Conservation (phyloP, 1,140 invertebrate species). For the Platorchestia sp. region DNA sequence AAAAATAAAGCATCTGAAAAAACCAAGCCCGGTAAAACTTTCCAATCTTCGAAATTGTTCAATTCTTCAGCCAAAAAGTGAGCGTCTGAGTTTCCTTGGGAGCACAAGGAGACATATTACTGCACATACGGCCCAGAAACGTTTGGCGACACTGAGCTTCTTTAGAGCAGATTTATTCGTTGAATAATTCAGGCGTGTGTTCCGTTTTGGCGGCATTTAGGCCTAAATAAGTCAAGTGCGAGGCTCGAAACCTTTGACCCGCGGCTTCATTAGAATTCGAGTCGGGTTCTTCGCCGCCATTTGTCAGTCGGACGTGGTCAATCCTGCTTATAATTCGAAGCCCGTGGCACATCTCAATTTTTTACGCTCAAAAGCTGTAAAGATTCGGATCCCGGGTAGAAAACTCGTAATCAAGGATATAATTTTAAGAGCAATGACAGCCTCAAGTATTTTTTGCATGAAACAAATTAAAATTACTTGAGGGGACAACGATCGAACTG, state of each 20-base stretch:
- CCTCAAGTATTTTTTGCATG: not conserved
- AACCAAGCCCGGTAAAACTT: not conserved
- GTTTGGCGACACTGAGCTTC: conserved; percentile 28
- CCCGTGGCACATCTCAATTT: conserved; percentile 55
- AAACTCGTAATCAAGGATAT: conserved; percentile 34
- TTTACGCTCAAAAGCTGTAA: conserved; percentile 48
- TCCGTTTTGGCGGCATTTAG: conserved; percentile 39
- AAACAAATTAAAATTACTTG: not conserved
- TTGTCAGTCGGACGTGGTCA: conserved; percentile 55
- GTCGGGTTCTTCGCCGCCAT: conserved; percentile 12
- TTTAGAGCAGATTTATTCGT: conserved; percentile 31
- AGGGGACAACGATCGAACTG: not conserved
- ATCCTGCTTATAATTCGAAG: conserved; percentile 52
- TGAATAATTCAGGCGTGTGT: conserved; percentile 31
- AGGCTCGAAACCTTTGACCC: conserved; percentile 37
- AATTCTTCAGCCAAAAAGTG: not conserved
- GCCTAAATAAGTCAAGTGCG: conserved; percentile 51
- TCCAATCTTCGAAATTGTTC: not conserved
- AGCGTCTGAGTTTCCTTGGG: not conserved
- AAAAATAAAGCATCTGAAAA: not conserved
- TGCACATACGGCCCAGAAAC: not conserved
- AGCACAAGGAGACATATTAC: not conserved
- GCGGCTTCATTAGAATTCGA: conserved; percentile 39
- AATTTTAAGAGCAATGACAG: conserved; percentile 22
- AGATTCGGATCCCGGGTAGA: conserved; percentile 42